Conservation (phyloP, 2,888 invertebrate species). For the Lagria hirta region DNA sequence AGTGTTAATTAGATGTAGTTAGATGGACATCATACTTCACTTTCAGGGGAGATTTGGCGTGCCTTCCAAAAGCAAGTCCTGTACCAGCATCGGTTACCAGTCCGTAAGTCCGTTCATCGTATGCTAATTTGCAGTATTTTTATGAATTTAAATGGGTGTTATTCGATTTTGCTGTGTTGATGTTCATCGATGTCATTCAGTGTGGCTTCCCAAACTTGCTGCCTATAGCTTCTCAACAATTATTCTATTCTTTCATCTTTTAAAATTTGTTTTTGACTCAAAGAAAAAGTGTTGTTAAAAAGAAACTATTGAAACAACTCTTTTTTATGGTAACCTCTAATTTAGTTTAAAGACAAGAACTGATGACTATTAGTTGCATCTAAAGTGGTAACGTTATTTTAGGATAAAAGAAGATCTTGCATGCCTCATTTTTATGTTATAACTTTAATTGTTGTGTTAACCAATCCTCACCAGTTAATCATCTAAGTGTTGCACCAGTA, state of each 20-base stretch:
- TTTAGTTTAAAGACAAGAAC: neutral
- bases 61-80: slow-evolving; percentile 50
- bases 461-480: slow-evolving; percentile 23
- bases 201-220: slow-evolving; percentile 27
- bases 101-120: slow-evolving; percentile 52
- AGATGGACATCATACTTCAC: slow-evolving; percentile 48
- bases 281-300: too few species aligned
- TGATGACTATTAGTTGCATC: slow-evolving; percentile 14
- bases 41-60: slow-evolving; percentile 61
- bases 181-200: slow-evolving; percentile 39
- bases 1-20: slow-evolving; percentile 40
- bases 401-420: slow-evolving; percentile 15
- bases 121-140: slow-evolving; percentile 31
- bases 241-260: too few species aligned
- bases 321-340: neutral
- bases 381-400: slow-evolving; percentile 14
- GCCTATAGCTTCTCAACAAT: slow-evolving; percentile 19
- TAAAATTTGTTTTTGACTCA: too few species aligned
- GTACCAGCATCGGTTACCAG: slow-evolving; percentile 49
- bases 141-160: slow-evolving; percentile 37
- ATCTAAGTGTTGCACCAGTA: slow-evolving; percentile 31
- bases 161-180: slow-evolving; percentile 30
- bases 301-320: too few species aligned
- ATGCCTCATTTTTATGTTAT: slow-evolving; percentile 7
- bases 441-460: slow-evolving; percentile 15